Evolutionary conservation across 2,888 invertebrate species (phyloP).

Genomic region (Drosophila basisetae): DNA sequence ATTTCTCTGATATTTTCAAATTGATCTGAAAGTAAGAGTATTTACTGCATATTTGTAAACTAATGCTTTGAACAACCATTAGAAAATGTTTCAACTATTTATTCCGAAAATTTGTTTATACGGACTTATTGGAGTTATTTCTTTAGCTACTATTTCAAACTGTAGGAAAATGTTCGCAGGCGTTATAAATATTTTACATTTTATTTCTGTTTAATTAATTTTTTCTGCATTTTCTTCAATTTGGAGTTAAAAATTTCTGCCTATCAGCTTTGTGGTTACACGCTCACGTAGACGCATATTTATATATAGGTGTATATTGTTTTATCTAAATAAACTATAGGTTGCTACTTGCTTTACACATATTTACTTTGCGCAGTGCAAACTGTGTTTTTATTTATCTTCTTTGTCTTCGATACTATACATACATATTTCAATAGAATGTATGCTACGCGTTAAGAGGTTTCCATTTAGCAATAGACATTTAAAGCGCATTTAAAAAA

Average conservation of each 20-base stretch:
- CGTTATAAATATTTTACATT: constrained; percentile 42
- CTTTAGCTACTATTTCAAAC: constrained; percentile 53
- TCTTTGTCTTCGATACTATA: constrained; percentile 35
- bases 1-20: constrained; percentile 29
- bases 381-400: constrained; percentile 26
- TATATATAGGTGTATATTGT: constrained; percentile 38
- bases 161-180: constrained; percentile 75
- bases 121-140: constrained; percentile 26
- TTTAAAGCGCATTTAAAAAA: constrained; percentile 78
- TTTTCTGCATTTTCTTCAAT: constrained; percentile 12
- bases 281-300: constrained; percentile 60
- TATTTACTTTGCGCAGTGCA: constrained; percentile 72
- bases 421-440: constrained; percentile 62
- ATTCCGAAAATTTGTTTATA: constrained; percentile 21
- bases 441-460: constrained; percentile 58
- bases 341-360: constrained; percentile 74
- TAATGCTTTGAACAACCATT: constrained; percentile 65
- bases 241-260: constrained; percentile 61
- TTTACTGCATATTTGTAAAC: constrained; percentile 47
- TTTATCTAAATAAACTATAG: constrained; percentile 41
- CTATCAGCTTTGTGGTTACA: constrained; percentile 56
- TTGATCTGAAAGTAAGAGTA: constrained; percentile 48
- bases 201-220: constrained; percentile 16
- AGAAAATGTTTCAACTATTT: constrained; percentile 60
- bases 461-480: constrained; percentile 79